Conservation (phyloP, 2,888 invertebrate species). For the Myathropa florea region DNA sequence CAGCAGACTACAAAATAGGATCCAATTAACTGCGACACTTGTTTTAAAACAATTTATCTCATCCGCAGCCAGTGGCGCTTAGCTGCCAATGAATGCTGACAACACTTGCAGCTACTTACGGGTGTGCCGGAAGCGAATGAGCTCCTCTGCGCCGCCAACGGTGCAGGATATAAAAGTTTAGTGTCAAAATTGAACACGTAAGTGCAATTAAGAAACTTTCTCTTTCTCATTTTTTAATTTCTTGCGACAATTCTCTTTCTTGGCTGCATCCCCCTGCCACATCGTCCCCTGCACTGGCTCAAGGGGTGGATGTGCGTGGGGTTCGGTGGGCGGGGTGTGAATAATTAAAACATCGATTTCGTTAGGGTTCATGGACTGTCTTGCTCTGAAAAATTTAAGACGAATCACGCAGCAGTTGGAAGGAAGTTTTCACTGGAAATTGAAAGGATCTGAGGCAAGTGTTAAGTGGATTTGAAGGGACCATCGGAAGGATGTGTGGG, state of each 20-base stretch:
- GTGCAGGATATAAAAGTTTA: not conserved
- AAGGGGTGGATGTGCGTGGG: not conserved
- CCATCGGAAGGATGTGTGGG: not conserved
- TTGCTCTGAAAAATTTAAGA: not conserved
- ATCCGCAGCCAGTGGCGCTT: not conserved
- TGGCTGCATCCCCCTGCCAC: too few relatives aligned
- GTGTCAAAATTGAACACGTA: not conserved
- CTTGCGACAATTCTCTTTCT: not conserved
- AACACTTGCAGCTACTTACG: not conserved
- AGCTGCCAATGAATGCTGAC: not conserved
- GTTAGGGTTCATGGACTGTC: not conserved
- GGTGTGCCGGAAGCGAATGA: not conserved
- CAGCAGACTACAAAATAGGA: not conserved
- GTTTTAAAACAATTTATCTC: not conserved
- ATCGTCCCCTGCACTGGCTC: not conserved
- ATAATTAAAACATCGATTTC: not conserved
- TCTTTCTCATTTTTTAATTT: not conserved
- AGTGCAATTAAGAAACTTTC: not conserved
- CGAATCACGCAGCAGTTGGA: not conserved
- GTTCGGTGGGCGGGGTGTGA: not conserved
- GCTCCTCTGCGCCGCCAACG: not conserved
- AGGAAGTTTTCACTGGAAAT: not conserved
- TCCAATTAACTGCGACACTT: not conserved
- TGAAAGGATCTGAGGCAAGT: not conserved
- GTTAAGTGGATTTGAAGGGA: not conserved